Evolutionary conservation across 1,140 invertebrate species (phyloP), one percentile per base, ranked within the genome.

Genomic region (Asbolus verrucosus): DNA sequence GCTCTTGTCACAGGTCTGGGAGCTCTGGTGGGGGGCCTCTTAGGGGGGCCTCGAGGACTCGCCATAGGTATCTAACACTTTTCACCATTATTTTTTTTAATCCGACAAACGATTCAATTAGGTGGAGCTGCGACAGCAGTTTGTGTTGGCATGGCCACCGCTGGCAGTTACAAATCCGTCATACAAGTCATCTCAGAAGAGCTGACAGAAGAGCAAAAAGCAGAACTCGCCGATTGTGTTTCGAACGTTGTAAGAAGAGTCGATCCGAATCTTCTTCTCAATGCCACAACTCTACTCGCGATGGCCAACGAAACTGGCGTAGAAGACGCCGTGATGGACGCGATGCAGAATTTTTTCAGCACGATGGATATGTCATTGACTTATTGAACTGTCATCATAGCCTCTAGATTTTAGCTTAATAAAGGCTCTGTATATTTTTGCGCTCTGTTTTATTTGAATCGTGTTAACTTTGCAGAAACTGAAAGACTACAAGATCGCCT

Each of bases 391-490:
- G n/a, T n/a, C n/a, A n/a, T n/a, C n/a, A n/a, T n/a, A n/a, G n/a
- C n/a, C n/a, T n/a, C n/a, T n/a, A n/a, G n/a, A n/a, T n/a, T n/a
- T n/a, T n/a, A n/a, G n/a, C n/a, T n/a, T n/a, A n/a, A n/a, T n/a
- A n/a, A n/a, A n/a, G n/a, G n/a, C n/a, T n/a, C n/a, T n/a, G n/a
- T n/a, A n/a, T n/a, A n/a, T n/a, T n/a, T n/a, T n/a, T n/a, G n/a
- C n/a, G n/a, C n/a, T n/a, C n/a, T n/a, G n/a, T n/a, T n/a, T n/a
- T n/a, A n/a, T n/a, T n/a, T n/a, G n/a, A n/a, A n/a, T n/a, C n/a
- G n/a, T n/a, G n/a, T n/a, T n/a, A n/a, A n/a, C 18, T 15, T 83
- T 82, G 50, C 79, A 90, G 89, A 89, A 89, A 88, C 81, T 90
- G 75, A 91, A 90, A 77, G 87, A 90, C 19, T 27, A 73, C 16